Percentiles rank a stretch among this genome's conserved stretches.
These are phyloP conservation scores for Lithophane semibrunnea DNA, from an alignment of 2,888 invertebrate genomes.

Conservation along the genomic window DNA sequence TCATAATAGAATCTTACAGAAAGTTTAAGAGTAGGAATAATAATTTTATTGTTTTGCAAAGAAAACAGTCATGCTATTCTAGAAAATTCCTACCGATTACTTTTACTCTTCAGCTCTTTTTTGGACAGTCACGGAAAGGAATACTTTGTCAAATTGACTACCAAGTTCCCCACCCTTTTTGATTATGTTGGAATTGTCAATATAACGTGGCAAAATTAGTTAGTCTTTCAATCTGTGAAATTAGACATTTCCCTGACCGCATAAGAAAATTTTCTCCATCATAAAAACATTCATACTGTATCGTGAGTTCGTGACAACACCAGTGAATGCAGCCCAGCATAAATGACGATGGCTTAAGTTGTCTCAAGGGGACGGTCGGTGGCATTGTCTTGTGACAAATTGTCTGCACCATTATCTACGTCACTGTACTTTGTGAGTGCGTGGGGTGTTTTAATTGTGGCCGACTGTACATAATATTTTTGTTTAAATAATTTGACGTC, in stretches of 20 bases:
- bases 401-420: slow-evolving; percentile 60
- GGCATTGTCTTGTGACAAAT: slow-evolving; percentile 66
- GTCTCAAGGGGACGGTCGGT: slow-evolving; percentile 61
- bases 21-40: neutral
- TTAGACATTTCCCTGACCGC: neutral
- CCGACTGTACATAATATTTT: slow-evolving; percentile 18
- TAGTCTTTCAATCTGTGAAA: neutral
- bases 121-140: neutral
- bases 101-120: neutral
- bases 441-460: slow-evolving; percentile 35
- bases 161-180: no score
- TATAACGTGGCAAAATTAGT: neutral
- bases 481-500: neutral
- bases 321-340: slow-evolving; percentile 52
- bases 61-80: rapidly evolving
- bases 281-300: slow-evolving; percentile 18
- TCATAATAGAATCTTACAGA: slow-evolving; percentile 38
- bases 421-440: slow-evolving; percentile 44
- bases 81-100: neutral
- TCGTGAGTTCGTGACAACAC: neutral
- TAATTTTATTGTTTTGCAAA: neutral
- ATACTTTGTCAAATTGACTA: neutral
- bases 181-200: neutral
- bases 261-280: neutral
- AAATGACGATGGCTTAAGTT: slow-evolving; percentile 63